Percentiles rank a stretch among this genome's conserved stretches.
Evolutionary conservation across 2,797 vertebrate species (phyloP).

Genomic region (Graptemys geographica): DNA sequence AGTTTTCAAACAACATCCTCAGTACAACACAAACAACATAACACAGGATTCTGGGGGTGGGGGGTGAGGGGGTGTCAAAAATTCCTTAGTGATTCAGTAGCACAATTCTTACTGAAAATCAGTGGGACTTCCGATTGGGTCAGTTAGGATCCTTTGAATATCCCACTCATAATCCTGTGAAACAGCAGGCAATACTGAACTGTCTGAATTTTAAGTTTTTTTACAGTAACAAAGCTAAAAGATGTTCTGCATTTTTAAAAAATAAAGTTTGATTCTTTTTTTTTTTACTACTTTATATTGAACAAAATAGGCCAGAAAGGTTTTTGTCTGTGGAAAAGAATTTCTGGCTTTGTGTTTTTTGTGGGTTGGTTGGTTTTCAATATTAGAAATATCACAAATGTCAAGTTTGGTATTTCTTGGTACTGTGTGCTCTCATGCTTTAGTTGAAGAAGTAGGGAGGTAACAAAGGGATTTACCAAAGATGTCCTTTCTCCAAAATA

Average conservation of each 20-base stretch:
- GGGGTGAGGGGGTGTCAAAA: no score
- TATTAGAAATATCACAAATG: not conserved
- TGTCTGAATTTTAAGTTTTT: not conserved
- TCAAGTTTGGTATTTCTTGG: conserved; percentile 7
- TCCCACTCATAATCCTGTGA: not conserved
- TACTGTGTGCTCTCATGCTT: not conserved
- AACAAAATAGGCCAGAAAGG: not conserved
- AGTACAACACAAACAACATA: not conserved
- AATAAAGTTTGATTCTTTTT: not conserved
- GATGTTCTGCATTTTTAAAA: not conserved
- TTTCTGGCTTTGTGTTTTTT: not conserved
- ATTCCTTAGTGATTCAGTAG: not conserved
- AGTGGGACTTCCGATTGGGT: not conserved
- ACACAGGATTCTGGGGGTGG: not conserved
- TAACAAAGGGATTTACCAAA: conserved; percentile 5
- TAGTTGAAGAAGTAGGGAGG: not conserved
- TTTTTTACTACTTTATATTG: not conserved
- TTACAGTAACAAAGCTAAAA: not conserved
- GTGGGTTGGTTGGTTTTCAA: conserved; percentile 28
- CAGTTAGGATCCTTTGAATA: not conserved
- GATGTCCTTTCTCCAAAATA: not conserved
- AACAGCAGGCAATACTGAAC: not conserved
- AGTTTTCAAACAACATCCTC: not conserved
- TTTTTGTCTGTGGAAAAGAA: not conserved
- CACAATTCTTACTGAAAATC: not conserved